Base-by-base conservation (phyloP, 2,888 invertebrate species). In the Watsonalla cultraria region DNA sequence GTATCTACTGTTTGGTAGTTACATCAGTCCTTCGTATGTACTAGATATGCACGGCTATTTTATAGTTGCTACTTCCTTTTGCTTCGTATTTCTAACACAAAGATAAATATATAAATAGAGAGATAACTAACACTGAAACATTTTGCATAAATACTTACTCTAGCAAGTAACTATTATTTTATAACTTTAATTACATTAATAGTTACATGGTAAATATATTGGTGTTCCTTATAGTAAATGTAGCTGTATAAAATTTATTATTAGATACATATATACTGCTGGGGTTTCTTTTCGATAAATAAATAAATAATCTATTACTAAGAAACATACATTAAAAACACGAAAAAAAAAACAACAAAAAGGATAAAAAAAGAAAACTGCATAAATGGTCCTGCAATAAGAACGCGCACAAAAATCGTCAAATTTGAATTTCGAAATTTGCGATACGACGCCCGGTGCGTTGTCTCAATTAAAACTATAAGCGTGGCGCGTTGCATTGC, bases 381-480 rank as follows among this genome's bases (percentile, higher is more conserved):
- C 37, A 37, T 5, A 4, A 34, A 13, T 48, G 47, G 47, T 8
- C 47, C 13, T 13, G 49, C 24, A 14, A 14, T 35, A 5, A 51
- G 52, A 59, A 54, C 56, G 61, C 52, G 51, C 53, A 57, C 48
- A 51, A 66, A 70, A 84, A 81, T 72, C 76, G 74, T 76, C 73
- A 80, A 85, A 86, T 82, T 80, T 54, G 73, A 79, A 83, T 82
- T 82, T 81, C 76, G 76, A 78, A 78, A 77, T 78, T 79, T 85
- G 82, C 82, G 77, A 80, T 80, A 80, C 78, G 78, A 78, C 79
- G 65, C 60, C 56, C 68, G 61, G 76, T 74, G 77, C 78, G 78
- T 79, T 78, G 79, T 78, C 78, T 78, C 79, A 78, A 80, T 79
- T 79, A 80, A 78, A 77, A 72, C 70, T 73, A 67, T 68, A 68